Evolutionary conservation across 2,888 invertebrate genomes (phyloP).

Genomic region (Eupeodes luniger): DNA sequence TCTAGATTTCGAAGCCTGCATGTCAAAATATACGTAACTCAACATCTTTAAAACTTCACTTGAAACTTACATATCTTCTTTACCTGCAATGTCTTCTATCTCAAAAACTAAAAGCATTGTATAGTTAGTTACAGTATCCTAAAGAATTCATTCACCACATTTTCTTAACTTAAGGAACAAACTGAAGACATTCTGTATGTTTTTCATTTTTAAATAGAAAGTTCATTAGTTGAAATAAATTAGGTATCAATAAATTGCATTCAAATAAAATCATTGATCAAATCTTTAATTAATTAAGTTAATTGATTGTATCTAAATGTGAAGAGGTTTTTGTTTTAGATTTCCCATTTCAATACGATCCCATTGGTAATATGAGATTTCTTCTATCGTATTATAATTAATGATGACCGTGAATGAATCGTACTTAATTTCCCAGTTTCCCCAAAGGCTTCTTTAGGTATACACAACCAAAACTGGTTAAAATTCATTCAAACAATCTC

Average conservation of each 20-base stretch:
- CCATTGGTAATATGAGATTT: not conserved
- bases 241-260: constrained; percentile 1
- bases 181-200: not conserved
- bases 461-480: constrained; percentile 13
- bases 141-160: not conserved
- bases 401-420: constrained; percentile 22
- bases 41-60: too few species aligned
- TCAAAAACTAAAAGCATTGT: too few species aligned
- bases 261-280: constrained; percentile 26
- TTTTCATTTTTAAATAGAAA: constrained; percentile 3
- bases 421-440: constrained; percentile 23
- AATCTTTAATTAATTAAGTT: constrained; percentile 13
- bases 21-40: too few species aligned
- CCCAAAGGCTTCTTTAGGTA: not conserved
- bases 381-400: constrained; percentile 2
- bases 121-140: too few species aligned
- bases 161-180: not conserved
- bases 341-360: not conserved
- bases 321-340: not conserved
- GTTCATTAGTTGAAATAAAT: not conserved
- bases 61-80: too few species aligned
- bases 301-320: constrained; percentile 1
- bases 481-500: not conserved
- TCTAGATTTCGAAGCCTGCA: too few species aligned
- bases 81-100: too few species aligned